These are phyloP conservation scores for Xylophagus ater DNA, from an alignment of 2,888 invertebrate genomes.

Conservation along the genomic window DNA sequence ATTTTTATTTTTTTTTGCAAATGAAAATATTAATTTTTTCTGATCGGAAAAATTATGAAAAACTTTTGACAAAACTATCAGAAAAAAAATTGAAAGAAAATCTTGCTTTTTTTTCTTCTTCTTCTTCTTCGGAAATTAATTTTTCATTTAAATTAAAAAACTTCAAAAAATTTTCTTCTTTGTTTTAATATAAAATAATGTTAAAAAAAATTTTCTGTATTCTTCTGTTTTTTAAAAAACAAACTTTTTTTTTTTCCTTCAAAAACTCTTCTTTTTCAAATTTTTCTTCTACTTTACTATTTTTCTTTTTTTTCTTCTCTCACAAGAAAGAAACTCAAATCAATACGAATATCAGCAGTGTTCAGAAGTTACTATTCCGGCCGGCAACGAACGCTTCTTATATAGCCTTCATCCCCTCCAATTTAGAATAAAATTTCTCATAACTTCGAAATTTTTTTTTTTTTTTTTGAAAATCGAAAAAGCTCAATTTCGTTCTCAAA, in stretches of 20 bases:
- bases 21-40: too few relatives aligned
- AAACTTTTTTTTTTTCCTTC: too few relatives aligned
- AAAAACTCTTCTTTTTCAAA: too few relatives aligned
- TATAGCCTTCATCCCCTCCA: conserved; percentile 10
- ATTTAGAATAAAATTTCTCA: too few relatives aligned
- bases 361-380: conserved; percentile 39
- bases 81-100: conserved; percentile 13
- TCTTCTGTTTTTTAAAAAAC: background rate
- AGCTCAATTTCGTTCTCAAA: too few relatives aligned
- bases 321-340: conserved; percentile 12
- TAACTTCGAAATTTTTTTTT: too few relatives aligned
- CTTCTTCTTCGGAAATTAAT: conserved; percentile 14
- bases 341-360: conserved; percentile 29
- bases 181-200: conserved; percentile 3
- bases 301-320: background rate
- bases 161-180: conserved; percentile 12
- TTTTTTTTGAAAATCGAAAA: too few relatives aligned
- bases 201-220: conserved; percentile 2
- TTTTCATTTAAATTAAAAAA: conserved; percentile 14
- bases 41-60: too few relatives aligned
- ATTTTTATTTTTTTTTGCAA: too few relatives aligned
- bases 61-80: too few relatives aligned
- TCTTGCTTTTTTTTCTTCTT: conserved; percentile 10
- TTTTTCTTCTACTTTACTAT: too few relatives aligned
- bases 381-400: conserved; percentile 27